Conservation (phyloP, 2,888 invertebrate genomes). For the Idaea dimidiata region DNA sequence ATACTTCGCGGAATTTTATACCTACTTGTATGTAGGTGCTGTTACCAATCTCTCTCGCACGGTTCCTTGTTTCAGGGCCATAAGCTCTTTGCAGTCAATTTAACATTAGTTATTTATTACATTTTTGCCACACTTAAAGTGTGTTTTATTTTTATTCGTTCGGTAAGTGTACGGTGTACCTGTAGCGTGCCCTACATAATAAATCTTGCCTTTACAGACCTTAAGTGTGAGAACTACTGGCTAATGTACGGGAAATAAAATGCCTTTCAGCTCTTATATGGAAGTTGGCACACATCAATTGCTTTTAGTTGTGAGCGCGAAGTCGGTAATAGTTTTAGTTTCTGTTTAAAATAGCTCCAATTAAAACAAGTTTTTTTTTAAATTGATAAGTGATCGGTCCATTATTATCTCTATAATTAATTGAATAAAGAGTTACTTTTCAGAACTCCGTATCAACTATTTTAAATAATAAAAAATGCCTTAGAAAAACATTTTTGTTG, state of each 20-base stretch:
- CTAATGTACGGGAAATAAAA: constrained; percentile 53
- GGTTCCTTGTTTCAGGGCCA: constrained; percentile 60
- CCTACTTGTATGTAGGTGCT: constrained; percentile 9
- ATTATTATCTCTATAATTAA: no score
- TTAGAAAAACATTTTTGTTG: no score
- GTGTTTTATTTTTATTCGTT: constrained; percentile 60
- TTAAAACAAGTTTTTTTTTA: no score
- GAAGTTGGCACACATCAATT: constrained; percentile 14
- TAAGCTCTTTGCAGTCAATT: constrained; percentile 75
- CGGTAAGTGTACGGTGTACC: constrained; percentile 48
- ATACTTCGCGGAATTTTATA: constrained; percentile 12
- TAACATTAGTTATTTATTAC: constrained; percentile 75
- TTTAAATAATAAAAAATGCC: no score
- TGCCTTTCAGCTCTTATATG: constrained; percentile 31
- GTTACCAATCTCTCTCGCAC: constrained; percentile 48
- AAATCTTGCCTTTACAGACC: constrained; percentile 54
- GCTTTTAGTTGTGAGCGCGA: neutral
- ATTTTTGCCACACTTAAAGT: constrained; percentile 64
- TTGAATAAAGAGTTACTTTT: no score
- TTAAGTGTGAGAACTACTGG: constrained; percentile 58
- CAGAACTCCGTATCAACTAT: no score
- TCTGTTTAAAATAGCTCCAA: neutral
- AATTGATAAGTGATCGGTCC: no score
- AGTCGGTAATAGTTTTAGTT: neutral
- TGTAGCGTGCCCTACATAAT: constrained; percentile 47